Percentiles rank a stretch among this genome's conserved stretches.
phyloP scores from a whole-genome alignment of 2,113 vertebrate species.

The Rhea americana region DNA sequence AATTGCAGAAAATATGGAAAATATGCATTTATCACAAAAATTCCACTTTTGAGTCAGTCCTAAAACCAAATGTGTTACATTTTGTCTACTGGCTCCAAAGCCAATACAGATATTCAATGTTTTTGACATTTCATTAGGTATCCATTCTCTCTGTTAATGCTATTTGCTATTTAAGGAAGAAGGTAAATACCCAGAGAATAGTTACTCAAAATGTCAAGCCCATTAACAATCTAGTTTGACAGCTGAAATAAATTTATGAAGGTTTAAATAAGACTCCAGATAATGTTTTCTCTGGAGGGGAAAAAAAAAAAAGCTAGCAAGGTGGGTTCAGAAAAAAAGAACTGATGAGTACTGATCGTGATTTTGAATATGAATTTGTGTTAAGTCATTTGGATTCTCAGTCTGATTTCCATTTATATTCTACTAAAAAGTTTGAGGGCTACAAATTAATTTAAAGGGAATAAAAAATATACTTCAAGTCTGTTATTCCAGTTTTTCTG shows the following conservation, averaged over 20 bases:
- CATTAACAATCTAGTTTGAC: slow-evolving; percentile 26
- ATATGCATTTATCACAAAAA: background rate
- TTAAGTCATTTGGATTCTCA: background rate
- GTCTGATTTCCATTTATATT: background rate
- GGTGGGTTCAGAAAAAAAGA: background rate
- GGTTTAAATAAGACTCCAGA: slow-evolving; percentile 1
- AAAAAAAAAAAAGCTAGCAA: background rate
- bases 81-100: background rate
- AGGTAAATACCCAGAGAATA: slow-evolving; percentile 2
- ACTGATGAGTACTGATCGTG: background rate
- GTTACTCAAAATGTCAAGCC: slow-evolving; percentile 45
- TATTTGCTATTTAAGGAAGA: slow-evolving; percentile 14
- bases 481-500: background rate
- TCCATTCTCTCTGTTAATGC: background rate
- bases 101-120: background rate
- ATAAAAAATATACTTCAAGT: background rate
- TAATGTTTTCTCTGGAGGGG: background rate
- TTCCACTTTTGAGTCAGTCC: background rate
- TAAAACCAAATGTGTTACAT: background rate
- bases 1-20: background rate
- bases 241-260: slow-evolving; percentile 1
- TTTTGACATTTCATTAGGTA: slow-evolving; percentile 39
- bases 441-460: slow-evolving; percentile 7
- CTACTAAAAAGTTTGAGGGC: background rate
- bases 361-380: background rate